Base-by-base conservation (phyloP, 2,797 vertebrate genomes). In the Helarctos malayanus region DNA sequence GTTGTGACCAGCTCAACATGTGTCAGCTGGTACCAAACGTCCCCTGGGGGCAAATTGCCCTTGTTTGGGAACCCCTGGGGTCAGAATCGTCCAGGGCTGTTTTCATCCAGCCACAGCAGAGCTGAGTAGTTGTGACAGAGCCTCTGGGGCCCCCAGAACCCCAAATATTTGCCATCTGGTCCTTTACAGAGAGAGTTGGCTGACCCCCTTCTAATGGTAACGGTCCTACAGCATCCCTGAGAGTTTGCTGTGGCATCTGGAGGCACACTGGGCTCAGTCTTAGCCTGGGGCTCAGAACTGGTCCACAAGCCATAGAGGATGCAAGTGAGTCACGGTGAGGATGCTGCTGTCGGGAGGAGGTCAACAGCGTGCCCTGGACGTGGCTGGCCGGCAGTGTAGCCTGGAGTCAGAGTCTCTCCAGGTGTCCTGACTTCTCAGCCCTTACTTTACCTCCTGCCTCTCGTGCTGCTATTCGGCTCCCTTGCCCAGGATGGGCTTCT, bases 321-420 rank as follows among this genome's bases (percentile, higher is more conserved):
- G 49, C 16, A 2, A 7, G 0, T 3, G 38, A 27, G 23, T 45
- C 16, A 11, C 38, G 47, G 12, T 1, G 56, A 35, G 5, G n/a
- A 21, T 10, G 11, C 3, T 1, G 3, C 1, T 1, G 5, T 14
- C 15, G 11, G 5, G 41, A 59, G 54, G 4, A 41, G 14, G 19
- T 4, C 3, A 35, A 9, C 4, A 0, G 7, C 29, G 15, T n/a
- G 54, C 41, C 19, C 65, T 21, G 29, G 56, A 3, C 15, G 2
- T 0, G 2, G 65, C 61, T 1, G 0, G 5, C 52, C 3, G 3
- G 18, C 0, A 0, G 7, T 19, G 54, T 35, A 2, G 29, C 45
- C 27, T 14, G 38, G 49, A 5, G 2, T 35, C 68, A 4, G n/a
- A n/a, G 75, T 18, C 54, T 6, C 2, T 38, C 56, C n/a, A 6